A percentile compares a stretch with the other conserved stretches of the same genome.
These are phyloP conservation scores for Chromis chromis DNA, from an alignment of 2,797 vertebrate species.

Conservation along the genomic window DNA sequence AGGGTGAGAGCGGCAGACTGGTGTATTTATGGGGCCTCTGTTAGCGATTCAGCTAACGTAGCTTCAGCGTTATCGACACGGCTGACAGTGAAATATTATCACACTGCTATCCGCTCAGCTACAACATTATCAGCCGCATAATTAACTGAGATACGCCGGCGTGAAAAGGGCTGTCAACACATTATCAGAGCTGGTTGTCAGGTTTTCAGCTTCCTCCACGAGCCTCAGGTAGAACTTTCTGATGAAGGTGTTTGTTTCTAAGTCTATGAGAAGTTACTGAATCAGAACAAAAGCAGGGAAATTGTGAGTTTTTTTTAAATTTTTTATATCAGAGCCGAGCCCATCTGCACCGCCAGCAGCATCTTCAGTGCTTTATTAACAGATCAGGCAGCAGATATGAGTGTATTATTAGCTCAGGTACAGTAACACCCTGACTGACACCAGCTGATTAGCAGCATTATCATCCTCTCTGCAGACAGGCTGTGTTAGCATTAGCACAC, in stretches of 20 bases:
- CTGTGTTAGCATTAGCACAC: not conserved
- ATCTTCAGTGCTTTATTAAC: not conserved
- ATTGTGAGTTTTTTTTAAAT: not conserved
- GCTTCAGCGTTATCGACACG: slow-evolving; percentile 1
- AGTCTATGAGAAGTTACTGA: too few species aligned
- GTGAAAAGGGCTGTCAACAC: not conserved
- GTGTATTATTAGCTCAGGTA: slow-evolving; percentile 1
- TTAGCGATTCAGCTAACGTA: slow-evolving; percentile 36
- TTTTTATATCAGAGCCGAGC: not conserved
- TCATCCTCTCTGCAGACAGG: not conserved
- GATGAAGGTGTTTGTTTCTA: not conserved
- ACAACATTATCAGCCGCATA: slow-evolving; percentile 14
- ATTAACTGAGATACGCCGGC: not conserved
- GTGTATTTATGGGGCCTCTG: not conserved
- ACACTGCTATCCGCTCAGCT: not conserved
- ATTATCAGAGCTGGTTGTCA: not conserved
- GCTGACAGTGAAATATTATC: slow-evolving; percentile 13
- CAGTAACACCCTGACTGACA: not conserved
- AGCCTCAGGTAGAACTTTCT: not conserved
- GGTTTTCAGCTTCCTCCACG: not conserved
- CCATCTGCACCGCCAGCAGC: not conserved
- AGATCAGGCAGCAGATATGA: not conserved
- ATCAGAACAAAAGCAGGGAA: not conserved
- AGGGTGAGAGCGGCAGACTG: too few species aligned
- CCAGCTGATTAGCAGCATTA: slow-evolving; percentile 6